Conservation (phyloP, 2,113 vertebrate genomes). For the Pongo abelii region DNA sequence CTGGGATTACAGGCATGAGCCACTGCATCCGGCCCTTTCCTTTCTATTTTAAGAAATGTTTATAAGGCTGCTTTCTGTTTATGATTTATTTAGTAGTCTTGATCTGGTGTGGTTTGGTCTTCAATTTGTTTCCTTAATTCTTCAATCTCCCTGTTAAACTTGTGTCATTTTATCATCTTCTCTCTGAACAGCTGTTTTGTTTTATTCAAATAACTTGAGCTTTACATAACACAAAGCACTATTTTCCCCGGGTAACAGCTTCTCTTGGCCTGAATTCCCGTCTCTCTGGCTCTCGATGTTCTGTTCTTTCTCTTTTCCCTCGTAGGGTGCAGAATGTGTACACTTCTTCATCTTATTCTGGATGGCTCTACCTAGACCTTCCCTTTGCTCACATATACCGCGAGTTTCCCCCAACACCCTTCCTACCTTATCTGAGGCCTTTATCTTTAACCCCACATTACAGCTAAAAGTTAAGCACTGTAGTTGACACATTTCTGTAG, state of each 20-base stretch:
- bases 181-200: neutral
- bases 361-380: neutral
- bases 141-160: neutral
- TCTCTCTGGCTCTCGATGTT: neutral
- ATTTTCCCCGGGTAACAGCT: neutral
- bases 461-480: neutral
- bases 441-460: neutral
- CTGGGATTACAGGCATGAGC: too few relatives aligned
- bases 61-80: neutral
- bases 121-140: neutral
- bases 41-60: neutral
- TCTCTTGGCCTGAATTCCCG: neutral
- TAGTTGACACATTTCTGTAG: neutral
- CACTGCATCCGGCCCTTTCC: neutral
- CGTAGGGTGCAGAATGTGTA: neutral
- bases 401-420: neutral
- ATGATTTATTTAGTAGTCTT: neutral
- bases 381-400: neutral
- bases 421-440: neutral
- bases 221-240: neutral
- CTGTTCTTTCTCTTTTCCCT: neutral
- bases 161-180: neutral
- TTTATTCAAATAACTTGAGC: neutral
- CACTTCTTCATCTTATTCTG: neutral
- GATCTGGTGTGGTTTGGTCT: neutral